Percentiles rank a stretch among this genome's conserved stretches.
phyloP scores from a whole-genome alignment of 2,797 vertebrate species.

The Anniella stebbinsi region DNA sequence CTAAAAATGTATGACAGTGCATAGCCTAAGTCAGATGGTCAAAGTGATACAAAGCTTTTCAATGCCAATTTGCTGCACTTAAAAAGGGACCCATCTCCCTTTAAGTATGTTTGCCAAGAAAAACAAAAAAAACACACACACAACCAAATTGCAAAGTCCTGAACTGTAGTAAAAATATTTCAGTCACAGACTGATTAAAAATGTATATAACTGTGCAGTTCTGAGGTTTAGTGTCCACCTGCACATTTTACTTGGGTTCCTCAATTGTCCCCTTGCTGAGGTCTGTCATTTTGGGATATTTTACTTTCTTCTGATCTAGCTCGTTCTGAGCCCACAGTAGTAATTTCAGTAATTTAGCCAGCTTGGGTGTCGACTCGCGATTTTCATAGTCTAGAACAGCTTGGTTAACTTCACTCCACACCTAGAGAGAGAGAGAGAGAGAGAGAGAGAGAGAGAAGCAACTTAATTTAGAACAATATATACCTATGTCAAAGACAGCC shows the following conservation, averaged over 20 bases:
- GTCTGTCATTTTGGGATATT: slow-evolving; percentile 99
- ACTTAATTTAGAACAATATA: not conserved
- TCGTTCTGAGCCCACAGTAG: slow-evolving; percentile 99
- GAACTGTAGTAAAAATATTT: slow-evolving; percentile 77
- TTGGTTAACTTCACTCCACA: slow-evolving; percentile 99
- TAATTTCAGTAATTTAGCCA: slow-evolving; percentile 97
- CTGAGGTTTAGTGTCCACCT: slow-evolving; percentile 66
- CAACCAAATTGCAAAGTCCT: slow-evolving; percentile 73
- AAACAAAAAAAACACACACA: slow-evolving; percentile 47
- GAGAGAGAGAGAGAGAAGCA: not conserved
- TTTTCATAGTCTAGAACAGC: slow-evolving; percentile 98
- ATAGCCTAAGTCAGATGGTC: slow-evolving; percentile 70
- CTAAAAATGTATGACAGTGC: slow-evolving; percentile 69
- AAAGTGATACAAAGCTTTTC: slow-evolving; percentile 73
- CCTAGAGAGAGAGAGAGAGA: slow-evolving; percentile 77
- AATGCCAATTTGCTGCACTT: slow-evolving; percentile 71
- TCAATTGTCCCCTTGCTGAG: slow-evolving; percentile 98
- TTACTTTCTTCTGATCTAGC: slow-evolving; percentile 99
- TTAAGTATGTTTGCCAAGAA: slow-evolving; percentile 71
- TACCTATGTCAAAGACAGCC: not conserved
- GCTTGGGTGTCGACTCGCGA: slow-evolving; percentile 96
- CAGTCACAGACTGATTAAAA: slow-evolving; percentile 79
- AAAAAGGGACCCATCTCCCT: slow-evolving; percentile 75
- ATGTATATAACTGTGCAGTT: slow-evolving; percentile 67
- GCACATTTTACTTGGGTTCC: slow-evolving; percentile 90